Conservation (phyloP, 2,888 invertebrate species). For the Macrophya alboannulata region DNA sequence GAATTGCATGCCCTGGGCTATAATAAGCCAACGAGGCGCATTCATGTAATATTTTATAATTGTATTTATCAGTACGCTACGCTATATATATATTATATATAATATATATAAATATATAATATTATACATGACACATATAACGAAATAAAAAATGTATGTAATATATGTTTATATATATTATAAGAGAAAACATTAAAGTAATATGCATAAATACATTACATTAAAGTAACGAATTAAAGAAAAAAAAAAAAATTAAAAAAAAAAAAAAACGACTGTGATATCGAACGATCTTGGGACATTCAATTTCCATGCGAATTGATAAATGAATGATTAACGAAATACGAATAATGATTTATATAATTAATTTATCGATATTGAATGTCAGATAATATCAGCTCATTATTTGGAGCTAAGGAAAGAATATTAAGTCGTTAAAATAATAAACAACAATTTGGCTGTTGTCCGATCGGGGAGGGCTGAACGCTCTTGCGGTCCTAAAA, state of each 20-base stretch:
- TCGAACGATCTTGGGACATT: constrained; percentile 80
- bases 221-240: constrained; percentile 70
- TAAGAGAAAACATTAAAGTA: constrained; percentile 72
- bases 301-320: constrained; percentile 77
- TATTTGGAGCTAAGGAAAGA: constrained; percentile 68
- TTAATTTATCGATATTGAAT: constrained; percentile 75
- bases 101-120: constrained; percentile 66
- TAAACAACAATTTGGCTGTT: constrained; percentile 71
- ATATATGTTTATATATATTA: constrained; percentile 65
- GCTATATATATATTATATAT: constrained; percentile 68
- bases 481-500: constrained; percentile 74
- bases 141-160: not conserved
- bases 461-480: constrained; percentile 78
- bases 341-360: constrained; percentile 70
- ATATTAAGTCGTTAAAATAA: constrained; percentile 75
- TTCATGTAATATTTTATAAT: constrained; percentile 78
- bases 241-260: constrained; percentile 68
- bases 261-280: constrained; percentile 80
- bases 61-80: constrained; percentile 77
- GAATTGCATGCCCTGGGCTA: constrained; percentile 48
- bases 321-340: constrained; percentile 72
- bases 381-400: constrained; percentile 72
- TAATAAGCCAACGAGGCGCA: constrained; percentile 69
- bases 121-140: constrained; percentile 64
- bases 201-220: constrained; percentile 77